A percentile compares a stretch with the other conserved stretches of the same genome.
Evolutionary conservation across 2,888 invertebrate genomes (phyloP).

Genomic region (Nomada fabriciana): DNA sequence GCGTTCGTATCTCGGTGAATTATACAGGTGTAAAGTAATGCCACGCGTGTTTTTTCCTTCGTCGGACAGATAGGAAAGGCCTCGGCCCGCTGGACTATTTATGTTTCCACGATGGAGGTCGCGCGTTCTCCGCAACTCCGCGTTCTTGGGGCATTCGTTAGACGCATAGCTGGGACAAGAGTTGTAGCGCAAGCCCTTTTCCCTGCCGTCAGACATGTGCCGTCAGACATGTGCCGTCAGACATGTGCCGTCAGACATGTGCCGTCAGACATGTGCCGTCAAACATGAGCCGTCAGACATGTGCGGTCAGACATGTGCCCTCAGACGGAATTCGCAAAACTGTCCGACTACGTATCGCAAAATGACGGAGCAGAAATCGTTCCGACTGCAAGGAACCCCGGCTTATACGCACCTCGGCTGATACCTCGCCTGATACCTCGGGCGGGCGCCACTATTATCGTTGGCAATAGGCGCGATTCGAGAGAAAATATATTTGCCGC

Average conservation of each 20-base stretch:
- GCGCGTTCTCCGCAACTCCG: conserved; percentile 29
- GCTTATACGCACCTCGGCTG: neutral
- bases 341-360: neutral
- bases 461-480: conserved; percentile 13
- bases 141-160: too few species aligned
- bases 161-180: too few species aligned
- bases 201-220: too few species aligned
- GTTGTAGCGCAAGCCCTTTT: neutral
- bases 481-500: conserved; percentile 6
- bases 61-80: conserved; percentile 45
- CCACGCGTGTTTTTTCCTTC: conserved; percentile 42
- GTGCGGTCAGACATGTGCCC: too few species aligned
- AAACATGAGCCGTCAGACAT: too few species aligned
- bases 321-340: too few species aligned
- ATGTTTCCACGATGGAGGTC: conserved; percentile 58
- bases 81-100: conserved; percentile 38
- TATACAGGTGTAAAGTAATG: conserved; percentile 54
- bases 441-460: conserved; percentile 1
- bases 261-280: too few species aligned
- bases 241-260: too few species aligned
- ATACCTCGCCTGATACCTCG: too few species aligned
- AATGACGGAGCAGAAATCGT: conserved; percentile 17
- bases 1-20: conserved; percentile 64
- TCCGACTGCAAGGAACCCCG: neutral
- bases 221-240: too few species aligned